Evolutionary conservation across 2,113 vertebrate genomes (phyloP), one percentile per base, ranked within the genome.

Genomic region (Orthonyx spaldingii): DNA sequence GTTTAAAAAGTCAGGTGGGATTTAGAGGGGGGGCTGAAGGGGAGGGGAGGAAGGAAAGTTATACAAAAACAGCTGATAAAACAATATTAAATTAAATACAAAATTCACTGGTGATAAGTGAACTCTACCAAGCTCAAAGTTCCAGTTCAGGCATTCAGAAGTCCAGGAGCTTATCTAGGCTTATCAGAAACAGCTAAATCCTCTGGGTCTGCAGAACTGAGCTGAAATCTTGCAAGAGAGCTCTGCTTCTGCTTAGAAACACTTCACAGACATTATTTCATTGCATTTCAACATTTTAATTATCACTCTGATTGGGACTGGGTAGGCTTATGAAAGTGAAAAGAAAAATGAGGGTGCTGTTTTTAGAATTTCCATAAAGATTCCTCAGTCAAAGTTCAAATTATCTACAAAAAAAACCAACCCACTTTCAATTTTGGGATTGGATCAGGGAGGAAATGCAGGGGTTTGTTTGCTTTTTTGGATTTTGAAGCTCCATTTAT

Each of bases 211-310:
- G 72, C 68, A 90, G 66, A 87, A 89, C 15, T 26, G 52, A 93
- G 56, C 72, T 68, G 23, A 89, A 63, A 75, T 59, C 76, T 92
- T 89, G 47, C 44, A 86, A 47, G 56, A 84, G 64, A 91, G 66
- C 55, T 94, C 47, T 42, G 37, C 50, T 87, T 81, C 83, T 89
- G 33, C 59, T 75, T 75, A 59, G 68, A 92, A 94, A 91, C 60
- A 68, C 68, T 87, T 92, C 64, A 91, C 44, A 83, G 64, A 66
- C 26, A 74, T 81, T 55, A 78, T 82, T 81, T 75, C 39, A 70
- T 52, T 87, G 83, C 63, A 76, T 85, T 90, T 94, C 52, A 90
- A 63, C n/a, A 66, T 70, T 90, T 92, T 84, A 92, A 91, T 94
- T 88, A 74, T 35, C 68, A 42, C 39, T 70, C 33, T 84, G 84